Conservation (phyloP, 2,888 invertebrate genomes). For the Micoletzkya japonica region DNA sequence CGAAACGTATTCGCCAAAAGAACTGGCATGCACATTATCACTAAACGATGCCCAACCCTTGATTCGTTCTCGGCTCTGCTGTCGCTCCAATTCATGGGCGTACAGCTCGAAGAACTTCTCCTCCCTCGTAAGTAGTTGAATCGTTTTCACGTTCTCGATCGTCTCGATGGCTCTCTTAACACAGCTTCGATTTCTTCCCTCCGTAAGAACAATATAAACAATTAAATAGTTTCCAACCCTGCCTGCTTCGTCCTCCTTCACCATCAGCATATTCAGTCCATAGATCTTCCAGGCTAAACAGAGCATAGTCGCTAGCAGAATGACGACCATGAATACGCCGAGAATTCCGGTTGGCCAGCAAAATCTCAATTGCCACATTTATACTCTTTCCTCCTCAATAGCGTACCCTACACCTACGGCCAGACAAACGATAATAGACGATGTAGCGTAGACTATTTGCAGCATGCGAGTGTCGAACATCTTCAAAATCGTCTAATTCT, state of each 20-base stretch:
- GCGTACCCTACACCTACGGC: no score
- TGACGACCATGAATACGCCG: constrained; percentile 55
- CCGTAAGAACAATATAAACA: background rate
- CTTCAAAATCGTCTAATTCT: constrained; percentile 31
- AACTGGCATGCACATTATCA: no score
- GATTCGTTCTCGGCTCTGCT: constrained; percentile 39
- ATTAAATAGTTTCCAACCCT: constrained; percentile 62
- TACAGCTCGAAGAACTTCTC: constrained; percentile 63
- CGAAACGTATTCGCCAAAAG: no score
- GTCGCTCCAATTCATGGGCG: constrained; percentile 39
- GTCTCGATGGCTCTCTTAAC: constrained; percentile 65
- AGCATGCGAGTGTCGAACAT: constrained; percentile 65
- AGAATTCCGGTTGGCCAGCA: constrained; percentile 24
- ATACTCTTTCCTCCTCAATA: background rate
- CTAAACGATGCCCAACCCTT: no score
- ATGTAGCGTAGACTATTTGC: constrained; percentile 63
- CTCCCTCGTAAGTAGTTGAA: constrained; percentile 65
- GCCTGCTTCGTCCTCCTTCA: constrained; percentile 68
- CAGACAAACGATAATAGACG: constrained; percentile 64
- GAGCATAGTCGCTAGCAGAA: constrained; percentile 64
- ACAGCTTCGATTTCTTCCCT: background rate
- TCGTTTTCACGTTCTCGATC: constrained; percentile 66
- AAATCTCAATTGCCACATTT: constrained; percentile 3
- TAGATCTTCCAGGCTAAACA: constrained; percentile 66
- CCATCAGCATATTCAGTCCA: constrained; percentile 44